Conservation (phyloP, 1,140 invertebrate genomes). For the Tachypleus tridentatus region DNA sequence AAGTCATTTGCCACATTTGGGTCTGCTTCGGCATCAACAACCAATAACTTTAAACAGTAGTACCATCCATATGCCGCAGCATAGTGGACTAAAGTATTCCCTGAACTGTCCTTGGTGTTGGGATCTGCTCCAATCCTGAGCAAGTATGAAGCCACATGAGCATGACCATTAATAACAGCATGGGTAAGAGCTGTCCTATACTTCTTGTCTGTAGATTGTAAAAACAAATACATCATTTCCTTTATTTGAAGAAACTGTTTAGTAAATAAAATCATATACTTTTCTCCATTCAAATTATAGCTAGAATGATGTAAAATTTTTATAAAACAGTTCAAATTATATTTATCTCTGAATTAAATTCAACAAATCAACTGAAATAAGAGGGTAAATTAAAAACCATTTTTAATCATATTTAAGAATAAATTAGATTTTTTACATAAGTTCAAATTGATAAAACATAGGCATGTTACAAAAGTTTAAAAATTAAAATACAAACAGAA, state of each 20-base stretch:
- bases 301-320: background rate
- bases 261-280: too few species aligned
- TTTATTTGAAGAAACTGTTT: too few species aligned
- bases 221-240: too few species aligned
- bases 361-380: too few species aligned
- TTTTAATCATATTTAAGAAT: too few species aligned
- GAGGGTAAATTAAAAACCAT: too few species aligned
- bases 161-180: conserved; percentile 42
- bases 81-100: conserved; percentile 42
- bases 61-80: conserved; percentile 45
- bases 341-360: too few species aligned
- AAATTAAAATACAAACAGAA: too few species aligned
- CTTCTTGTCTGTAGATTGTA: conserved; percentile 33
- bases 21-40: conserved; percentile 37
- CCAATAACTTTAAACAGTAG: conserved; percentile 37
- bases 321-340: too few species aligned
- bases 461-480: too few species aligned
- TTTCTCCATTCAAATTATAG: background rate
- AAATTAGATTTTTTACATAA: too few species aligned
- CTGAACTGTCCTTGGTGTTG: conserved; percentile 37
- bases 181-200: conserved; percentile 40
- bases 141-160: conserved; percentile 39
- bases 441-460: too few species aligned
- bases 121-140: conserved; percentile 39
- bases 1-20: conserved; percentile 38